phyloP scores from a whole-genome alignment of 2,888 invertebrate genomes.

The Iphiclides podalirius region DNA sequence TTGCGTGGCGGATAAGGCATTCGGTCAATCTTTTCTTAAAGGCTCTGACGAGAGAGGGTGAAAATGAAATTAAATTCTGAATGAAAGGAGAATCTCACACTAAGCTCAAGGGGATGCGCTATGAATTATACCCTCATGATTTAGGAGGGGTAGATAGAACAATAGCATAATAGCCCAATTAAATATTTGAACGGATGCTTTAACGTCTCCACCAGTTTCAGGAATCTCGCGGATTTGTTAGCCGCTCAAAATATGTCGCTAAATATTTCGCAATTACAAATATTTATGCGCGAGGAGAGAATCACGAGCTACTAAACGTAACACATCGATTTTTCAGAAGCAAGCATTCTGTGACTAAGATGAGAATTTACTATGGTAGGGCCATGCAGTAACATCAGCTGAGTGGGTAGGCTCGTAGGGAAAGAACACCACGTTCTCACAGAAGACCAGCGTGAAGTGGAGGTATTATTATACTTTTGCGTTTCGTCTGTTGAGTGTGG shows the following conservation, averaged over 20 bases:
- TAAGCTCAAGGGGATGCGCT: conserved; percentile 69
- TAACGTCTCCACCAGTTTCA: conserved; percentile 33
- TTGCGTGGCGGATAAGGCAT: conserved; percentile 53
- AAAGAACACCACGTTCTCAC: too few species aligned
- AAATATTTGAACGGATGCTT: conserved; percentile 67
- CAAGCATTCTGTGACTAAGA: too few species aligned
- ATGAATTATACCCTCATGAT: conserved; percentile 69
- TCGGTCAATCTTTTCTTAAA: conserved; percentile 73
- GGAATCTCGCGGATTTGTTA: conserved; percentile 42
- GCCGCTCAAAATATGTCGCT: conserved; percentile 31
- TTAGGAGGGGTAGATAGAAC: conserved; percentile 59
- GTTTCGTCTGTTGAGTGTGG: too few species aligned
- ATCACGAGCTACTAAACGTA: neutral
- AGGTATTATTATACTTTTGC: too few species aligned
- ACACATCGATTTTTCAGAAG: too few species aligned
- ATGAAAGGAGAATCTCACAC: conserved; percentile 69
- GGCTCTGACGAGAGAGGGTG: conserved; percentile 68
- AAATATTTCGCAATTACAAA: conserved; percentile 8
- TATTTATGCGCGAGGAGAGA: neutral
- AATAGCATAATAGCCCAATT: conserved; percentile 78
- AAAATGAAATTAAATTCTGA: conserved; percentile 78
- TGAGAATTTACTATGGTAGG: too few species aligned
- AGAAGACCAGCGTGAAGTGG: too few species aligned
- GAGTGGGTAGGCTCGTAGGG: too few species aligned
- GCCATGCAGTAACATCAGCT: too few species aligned